Conservation (phyloP, 2,797 vertebrate genomes). For the Sebastes vulpes region DNA sequence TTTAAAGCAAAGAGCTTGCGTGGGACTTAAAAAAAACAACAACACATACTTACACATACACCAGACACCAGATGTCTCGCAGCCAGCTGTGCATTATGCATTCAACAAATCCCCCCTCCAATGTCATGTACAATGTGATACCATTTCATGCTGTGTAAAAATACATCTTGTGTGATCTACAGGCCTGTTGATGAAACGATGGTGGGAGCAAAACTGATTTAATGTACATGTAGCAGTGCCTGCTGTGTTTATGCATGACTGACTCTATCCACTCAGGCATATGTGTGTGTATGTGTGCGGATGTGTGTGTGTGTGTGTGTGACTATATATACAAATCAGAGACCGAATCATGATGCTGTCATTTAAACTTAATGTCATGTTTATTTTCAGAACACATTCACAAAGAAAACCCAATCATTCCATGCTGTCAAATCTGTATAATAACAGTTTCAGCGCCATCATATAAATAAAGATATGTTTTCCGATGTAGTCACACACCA, state of each 20-base stretch:
- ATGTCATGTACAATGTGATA: slow-evolving; percentile 31
- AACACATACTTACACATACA: slow-evolving; percentile 2
- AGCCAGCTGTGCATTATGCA: slow-evolving; percentile 33
- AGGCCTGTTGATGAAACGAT: slow-evolving; percentile 45
- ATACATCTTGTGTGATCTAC: slow-evolving; percentile 36
- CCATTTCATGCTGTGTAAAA: slow-evolving; percentile 34
- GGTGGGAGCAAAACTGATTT: slow-evolving; percentile 49
- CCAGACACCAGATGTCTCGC: slow-evolving; percentile 1
- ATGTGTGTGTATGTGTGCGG: neutral
- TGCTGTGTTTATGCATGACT: slow-evolving; percentile 48
- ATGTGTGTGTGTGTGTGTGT: neutral
- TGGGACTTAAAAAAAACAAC: neutral
- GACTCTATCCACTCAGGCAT: slow-evolving; percentile 2
- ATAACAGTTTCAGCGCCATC: neutral
- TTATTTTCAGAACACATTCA: slow-evolving; percentile 12
- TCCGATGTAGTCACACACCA: neutral
- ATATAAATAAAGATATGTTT: neutral
- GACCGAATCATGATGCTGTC: neutral
- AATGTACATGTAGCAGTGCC: slow-evolving; percentile 30
- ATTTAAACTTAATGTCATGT: slow-evolving; percentile 4
- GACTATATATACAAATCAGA: neutral
- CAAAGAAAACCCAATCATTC: slow-evolving; percentile 2
- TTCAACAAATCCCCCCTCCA: slow-evolving; percentile 11
- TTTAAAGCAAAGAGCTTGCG: slow-evolving; percentile 1
- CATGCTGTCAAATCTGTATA: neutral